Conservation (phyloP, 2,113 vertebrate species). For the Centropus bengalensis region DNA sequence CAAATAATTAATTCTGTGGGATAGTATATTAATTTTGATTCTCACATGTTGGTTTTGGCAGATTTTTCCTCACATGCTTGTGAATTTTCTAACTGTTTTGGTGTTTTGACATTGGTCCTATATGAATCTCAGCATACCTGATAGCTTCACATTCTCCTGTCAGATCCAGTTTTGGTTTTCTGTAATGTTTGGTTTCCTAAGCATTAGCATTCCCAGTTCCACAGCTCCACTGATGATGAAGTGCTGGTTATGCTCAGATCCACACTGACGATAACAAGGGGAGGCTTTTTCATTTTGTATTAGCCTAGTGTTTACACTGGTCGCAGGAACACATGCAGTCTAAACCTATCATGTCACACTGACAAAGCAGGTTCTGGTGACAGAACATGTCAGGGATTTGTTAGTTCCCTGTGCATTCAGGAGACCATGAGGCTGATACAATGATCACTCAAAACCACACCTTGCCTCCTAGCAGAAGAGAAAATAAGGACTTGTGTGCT, state of each 20-base stretch:
- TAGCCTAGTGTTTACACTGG: neutral
- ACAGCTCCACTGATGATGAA: neutral
- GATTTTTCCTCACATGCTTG: neutral
- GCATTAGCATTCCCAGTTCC: neutral
- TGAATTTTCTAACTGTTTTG: neutral
- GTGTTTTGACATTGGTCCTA: neutral
- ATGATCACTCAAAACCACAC: neutral
- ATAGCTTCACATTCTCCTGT: neutral
- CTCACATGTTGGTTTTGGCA: neutral
- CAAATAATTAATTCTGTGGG: neutral
- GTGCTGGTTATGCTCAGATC: neutral
- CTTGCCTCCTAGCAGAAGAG: neutral
- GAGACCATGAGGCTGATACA: neutral
- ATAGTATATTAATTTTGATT: neutral
- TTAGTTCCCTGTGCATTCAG: neutral
- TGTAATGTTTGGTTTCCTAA: neutral
- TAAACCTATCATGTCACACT: neutral
- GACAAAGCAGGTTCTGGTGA: neutral
- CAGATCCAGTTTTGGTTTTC: neutral
- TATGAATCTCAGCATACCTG: neutral
- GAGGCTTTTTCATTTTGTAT: neutral
- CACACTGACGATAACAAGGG: neutral
- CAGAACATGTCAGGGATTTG: neutral
- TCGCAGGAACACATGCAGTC: neutral
- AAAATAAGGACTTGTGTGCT: neutral